Evolutionary conservation across 2,797 vertebrate genomes (phyloP), one percentile per base, ranked within the genome.

Genomic region (Muscicapa comitata): DNA sequence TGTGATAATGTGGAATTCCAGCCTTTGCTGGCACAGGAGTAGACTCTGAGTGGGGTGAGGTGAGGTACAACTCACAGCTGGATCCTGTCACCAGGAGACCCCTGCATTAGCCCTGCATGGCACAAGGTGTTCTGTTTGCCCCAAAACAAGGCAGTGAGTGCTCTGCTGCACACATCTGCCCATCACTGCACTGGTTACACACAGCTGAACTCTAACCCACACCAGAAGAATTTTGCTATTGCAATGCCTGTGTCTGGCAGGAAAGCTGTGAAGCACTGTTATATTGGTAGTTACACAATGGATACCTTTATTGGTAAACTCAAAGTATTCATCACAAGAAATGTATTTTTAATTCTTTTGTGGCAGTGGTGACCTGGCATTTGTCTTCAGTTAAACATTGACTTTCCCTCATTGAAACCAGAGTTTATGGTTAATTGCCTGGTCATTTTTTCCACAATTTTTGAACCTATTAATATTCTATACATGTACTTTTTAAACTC

Each of bases 371-470:
- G n/a, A 65, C 19, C 29, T 53, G 26, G 19, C 26, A 63, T 42
- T 68, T 40, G 50, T 57, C 38, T 79, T 31, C 15, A 78, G 55
- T 48, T 95, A 93, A 73, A 91, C 13, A n/a, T 33, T 78, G 74
- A 80, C 71, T 94, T 81, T 61, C 6, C 2, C 26, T 81, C 25
- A 45, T 68, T 74, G 78, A 91, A 89, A 78, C 21, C 29, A 73
- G 29, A 90, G 81, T 45, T 94, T 87, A 84, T 79, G 2, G 89
- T 65, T 77, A 72, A 73, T 88, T 95, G 40, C 28, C 65, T 57
- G 76, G 50, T 95, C 8, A 28, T 19, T 71, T 83, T 48, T 66
- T 59, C 79, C 76, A 76, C 33, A 72, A 4, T 25, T 62, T 66
- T 80, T 83, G 38, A 83, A 83, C 18, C 33, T 86, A 25, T 24